Evolutionary conservation across 2,888 invertebrate genomes (phyloP).

Genomic region (Atherix ibis): DNA sequence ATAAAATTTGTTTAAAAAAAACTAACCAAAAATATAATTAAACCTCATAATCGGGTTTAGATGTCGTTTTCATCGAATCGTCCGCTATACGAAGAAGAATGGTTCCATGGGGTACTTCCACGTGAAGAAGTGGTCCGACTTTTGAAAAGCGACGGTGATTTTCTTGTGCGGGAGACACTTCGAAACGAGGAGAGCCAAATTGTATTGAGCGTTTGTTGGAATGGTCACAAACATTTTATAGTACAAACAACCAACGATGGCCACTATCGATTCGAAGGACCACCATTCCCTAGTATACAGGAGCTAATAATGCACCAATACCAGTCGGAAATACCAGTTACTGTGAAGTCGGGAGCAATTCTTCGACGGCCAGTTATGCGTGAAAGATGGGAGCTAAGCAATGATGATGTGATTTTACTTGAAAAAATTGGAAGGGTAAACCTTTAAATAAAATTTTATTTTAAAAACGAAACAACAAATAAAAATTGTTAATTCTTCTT

Average conservation of each 20-base stretch:
- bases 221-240: constrained; percentile 92
- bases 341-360: constrained; percentile 81
- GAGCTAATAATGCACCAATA: constrained; percentile 83
- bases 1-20: too few relatives aligned
- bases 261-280: constrained; percentile 86
- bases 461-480: neutral
- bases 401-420: constrained; percentile 79
- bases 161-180: constrained; percentile 82
- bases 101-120: constrained; percentile 94
- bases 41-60: too few relatives aligned
- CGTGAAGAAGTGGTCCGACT: constrained; percentile 89
- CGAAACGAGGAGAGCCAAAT: constrained; percentile 83
- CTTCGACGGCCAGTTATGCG: constrained; percentile 70
- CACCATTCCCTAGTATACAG: constrained; percentile 80
- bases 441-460: constrained; percentile 2
- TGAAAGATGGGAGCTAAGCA: constrained; percentile 91
- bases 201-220: constrained; percentile 90
- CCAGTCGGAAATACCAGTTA: constrained; percentile 73
- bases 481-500: constrained; percentile 1
- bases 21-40: too few relatives aligned
- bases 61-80: constrained; percentile 40
- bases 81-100: constrained; percentile 76
- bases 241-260: constrained; percentile 89
- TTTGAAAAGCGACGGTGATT: constrained; percentile 84
- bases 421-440: constrained; percentile 87